A percentile compares a stretch with the other conserved stretches of the same genome.
phyloP scores from a whole-genome alignment of 1,140 invertebrate species.

The Camponotus floridanus region DNA sequence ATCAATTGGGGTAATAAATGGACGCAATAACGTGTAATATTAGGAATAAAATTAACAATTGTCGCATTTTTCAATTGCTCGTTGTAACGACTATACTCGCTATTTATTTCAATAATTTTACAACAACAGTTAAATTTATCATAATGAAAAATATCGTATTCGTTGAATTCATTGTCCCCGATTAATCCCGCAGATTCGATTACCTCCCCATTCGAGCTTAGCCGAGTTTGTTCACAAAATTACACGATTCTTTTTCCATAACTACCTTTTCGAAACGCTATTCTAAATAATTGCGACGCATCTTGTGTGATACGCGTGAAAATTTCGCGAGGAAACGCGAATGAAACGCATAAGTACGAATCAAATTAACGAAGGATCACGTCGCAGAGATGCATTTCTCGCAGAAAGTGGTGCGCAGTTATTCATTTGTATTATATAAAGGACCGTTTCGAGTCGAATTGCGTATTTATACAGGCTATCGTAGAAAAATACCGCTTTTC shows the following conservation, averaged over 20 bases:
- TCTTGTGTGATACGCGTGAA: not conserved
- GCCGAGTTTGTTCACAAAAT: not conserved
- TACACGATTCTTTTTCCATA: constrained; percentile 19
- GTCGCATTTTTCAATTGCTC: not conserved
- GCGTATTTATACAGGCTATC: constrained; percentile 38
- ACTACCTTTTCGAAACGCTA: constrained; percentile 7
- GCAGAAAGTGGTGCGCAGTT: not conserved
- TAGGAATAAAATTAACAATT: not conserved
- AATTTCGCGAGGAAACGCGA: constrained; percentile 14
- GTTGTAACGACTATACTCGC: not conserved
- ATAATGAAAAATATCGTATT: not conserved
- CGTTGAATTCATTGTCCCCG: too few relatives aligned
- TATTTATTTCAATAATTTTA: constrained; percentile 22
- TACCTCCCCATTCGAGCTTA: not conserved
- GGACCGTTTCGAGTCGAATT: constrained; percentile 29
- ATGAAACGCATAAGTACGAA: constrained; percentile 37
- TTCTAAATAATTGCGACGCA: constrained; percentile 12
- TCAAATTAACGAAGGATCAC: not conserved
- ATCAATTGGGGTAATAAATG: not conserved
- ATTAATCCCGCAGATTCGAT: not conserved
- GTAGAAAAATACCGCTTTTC: constrained; percentile 54
- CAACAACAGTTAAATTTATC: not conserved
- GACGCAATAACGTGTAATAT: not conserved
- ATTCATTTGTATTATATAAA: constrained; percentile 2
- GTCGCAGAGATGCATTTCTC: constrained; percentile 11